Evolutionary conservation across 1,140 invertebrate genomes (phyloP).

Genomic region (Drosophila fuyamai): DNA sequence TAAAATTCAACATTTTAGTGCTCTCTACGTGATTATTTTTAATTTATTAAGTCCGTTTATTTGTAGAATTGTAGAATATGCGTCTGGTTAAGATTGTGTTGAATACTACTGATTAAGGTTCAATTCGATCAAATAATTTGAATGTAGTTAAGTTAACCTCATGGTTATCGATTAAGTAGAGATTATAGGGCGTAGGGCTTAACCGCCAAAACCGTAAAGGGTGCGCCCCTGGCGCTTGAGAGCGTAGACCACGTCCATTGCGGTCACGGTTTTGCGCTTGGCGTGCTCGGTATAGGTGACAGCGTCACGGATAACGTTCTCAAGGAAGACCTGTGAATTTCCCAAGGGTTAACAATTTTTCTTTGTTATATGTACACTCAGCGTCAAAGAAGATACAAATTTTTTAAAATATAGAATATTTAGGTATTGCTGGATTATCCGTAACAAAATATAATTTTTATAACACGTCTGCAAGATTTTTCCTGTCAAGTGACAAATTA

Average conservation of each 20-base stretch:
- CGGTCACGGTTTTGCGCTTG: constrained; percentile 93
- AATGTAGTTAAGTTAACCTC: constrained; percentile 17
- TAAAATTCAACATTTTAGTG: background rate
- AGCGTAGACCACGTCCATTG: constrained; percentile 95
- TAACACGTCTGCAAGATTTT: no score
- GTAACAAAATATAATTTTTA: no score
- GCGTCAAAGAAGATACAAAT: no score
- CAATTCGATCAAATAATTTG: constrained; percentile 33
- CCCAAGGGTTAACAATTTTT: constrained; percentile 7
- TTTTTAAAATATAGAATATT: no score
- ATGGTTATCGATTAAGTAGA: constrained; percentile 18
- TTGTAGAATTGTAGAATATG: constrained; percentile 57
- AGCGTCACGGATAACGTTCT: constrained; percentile 93
- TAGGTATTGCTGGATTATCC: no score
- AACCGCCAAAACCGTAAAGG: constrained; percentile 88
- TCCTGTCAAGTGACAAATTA: no score
- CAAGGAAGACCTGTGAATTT: constrained; percentile 89
- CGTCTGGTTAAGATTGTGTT: constrained; percentile 30
- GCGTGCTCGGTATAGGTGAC: constrained; percentile 94
- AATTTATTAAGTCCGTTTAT: constrained; percentile 40
- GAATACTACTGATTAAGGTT: constrained; percentile 54
- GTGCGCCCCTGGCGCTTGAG: constrained; percentile 92
- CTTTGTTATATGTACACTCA: constrained; percentile 72
- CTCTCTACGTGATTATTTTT: constrained; percentile 13
- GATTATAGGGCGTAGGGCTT: constrained; percentile 55